Evolutionary conservation across 64 coral and sea anemone genomes (phyloP).

Genomic region (Pachyseris speciosa): DNA sequence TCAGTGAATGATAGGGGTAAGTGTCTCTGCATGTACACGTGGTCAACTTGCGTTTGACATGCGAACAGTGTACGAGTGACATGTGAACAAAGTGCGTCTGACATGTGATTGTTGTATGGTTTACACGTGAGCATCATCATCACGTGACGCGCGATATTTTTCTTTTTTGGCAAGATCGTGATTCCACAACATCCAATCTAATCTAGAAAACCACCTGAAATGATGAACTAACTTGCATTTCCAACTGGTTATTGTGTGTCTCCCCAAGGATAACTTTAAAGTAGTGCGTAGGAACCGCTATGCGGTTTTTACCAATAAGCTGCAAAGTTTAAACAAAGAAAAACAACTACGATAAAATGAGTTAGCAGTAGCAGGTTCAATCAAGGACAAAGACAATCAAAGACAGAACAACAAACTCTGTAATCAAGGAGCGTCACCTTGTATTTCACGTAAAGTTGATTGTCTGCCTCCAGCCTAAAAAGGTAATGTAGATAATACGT

Average conservation of each 20-base stretch:
- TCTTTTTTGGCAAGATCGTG: no score
- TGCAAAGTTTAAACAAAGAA: neutral
- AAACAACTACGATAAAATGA: neutral
- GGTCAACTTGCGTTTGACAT: no score
- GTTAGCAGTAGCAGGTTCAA: no score
- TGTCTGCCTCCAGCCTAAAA: constrained; percentile 71
- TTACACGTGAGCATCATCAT: no score
- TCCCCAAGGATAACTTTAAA: constrained; percentile 89
- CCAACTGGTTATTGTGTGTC: constrained; percentile 49
- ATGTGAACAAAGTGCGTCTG: no score
- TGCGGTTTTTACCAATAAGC: constrained; percentile 76
- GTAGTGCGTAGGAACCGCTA: constrained; percentile 89
- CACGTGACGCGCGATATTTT: no score
- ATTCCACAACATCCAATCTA: no score
- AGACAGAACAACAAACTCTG: neutral
- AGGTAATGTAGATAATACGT: neutral
- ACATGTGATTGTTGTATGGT: no score
- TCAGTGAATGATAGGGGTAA: no score
- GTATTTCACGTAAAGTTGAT: constrained; percentile 80
- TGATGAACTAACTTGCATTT: constrained; percentile 71
- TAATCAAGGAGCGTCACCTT: constrained; percentile 33
- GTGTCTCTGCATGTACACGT: no score
- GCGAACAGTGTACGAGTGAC: no score
- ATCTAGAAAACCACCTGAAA: no score
- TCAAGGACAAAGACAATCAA: neutral